Evolutionary conservation across 2,888 invertebrate species (phyloP).

Genomic region (Pollenia griseotomentosa): DNA sequence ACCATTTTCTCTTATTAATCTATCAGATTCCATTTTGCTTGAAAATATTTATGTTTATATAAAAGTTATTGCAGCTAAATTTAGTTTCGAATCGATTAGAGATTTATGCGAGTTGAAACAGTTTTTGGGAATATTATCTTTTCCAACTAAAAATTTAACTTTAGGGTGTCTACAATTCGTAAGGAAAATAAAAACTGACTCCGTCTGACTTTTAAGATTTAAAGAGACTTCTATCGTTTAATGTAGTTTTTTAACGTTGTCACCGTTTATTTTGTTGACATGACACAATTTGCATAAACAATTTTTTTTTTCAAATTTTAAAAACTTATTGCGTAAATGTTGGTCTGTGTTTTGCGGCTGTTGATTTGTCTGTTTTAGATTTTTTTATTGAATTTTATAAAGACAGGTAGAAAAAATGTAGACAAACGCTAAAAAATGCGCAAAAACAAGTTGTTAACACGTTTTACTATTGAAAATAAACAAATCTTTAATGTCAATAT

Average conservation of each 20-base stretch:
- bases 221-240: background rate
- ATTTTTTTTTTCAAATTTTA: background rate
- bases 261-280: background rate
- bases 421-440: constrained; percentile 40
- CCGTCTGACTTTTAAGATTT: background rate
- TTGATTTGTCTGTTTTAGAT: constrained; percentile 36
- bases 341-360: constrained; percentile 9
- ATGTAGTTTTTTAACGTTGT: constrained; percentile 23
- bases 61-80: no score
- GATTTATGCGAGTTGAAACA: no score
- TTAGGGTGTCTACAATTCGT: constrained; percentile 2
- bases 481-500: constrained; percentile 63
- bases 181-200: background rate
- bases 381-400: constrained; percentile 9
- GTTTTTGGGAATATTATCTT: no score
- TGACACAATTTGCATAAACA: constrained; percentile 59
- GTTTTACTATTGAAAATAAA: constrained; percentile 64
- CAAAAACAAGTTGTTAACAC: constrained; percentile 69
- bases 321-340: background rate
- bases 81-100: no score
- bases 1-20: no score
- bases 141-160: background rate
- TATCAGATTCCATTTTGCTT: no score
- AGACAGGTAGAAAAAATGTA: constrained; percentile 10
- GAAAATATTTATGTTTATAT: no score